phyloP scores from a whole-genome alignment of 2,888 invertebrate genomes.

The Lasioglossum leucozonium region DNA sequence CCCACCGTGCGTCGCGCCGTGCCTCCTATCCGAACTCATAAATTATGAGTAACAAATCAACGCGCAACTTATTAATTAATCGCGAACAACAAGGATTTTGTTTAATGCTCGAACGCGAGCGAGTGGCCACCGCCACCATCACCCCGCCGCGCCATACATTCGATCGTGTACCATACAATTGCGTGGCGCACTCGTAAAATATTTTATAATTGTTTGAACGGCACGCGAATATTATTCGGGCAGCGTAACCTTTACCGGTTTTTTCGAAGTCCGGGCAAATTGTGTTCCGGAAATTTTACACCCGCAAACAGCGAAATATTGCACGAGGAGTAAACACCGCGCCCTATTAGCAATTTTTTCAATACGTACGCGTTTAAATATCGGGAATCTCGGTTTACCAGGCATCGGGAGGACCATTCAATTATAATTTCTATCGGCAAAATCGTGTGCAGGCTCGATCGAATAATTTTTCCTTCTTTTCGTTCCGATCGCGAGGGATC shows the following conservation, averaged over 20 bases:
- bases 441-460: too few relatives aligned
- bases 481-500: background rate
- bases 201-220: slow-evolving; percentile 29
- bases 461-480: too few relatives aligned
- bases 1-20: too few relatives aligned
- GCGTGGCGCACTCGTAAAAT: slow-evolving; percentile 12
- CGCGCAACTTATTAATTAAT: slow-evolving; percentile 48
- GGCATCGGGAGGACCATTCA: background rate
- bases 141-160: background rate
- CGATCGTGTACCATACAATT: background rate
- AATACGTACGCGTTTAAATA: background rate
- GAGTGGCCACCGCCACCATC: background rate
- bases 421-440: background rate
- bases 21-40: background rate
- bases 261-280: background rate
- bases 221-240: slow-evolving; percentile 20
- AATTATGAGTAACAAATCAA: slow-evolving; percentile 34
- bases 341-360: background rate
- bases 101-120: slow-evolving; percentile 34
- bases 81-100: slow-evolving; percentile 37
- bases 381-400: background rate
- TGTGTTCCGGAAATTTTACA: slow-evolving; percentile 15
- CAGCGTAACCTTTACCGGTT: background rate
- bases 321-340: background rate
- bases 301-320: background rate